Percentiles rank a stretch among this genome's conserved stretches.
These are phyloP conservation scores for Melanocharis versteri DNA, from an alignment of 2,113 vertebrate species.

Conservation along the genomic window DNA sequence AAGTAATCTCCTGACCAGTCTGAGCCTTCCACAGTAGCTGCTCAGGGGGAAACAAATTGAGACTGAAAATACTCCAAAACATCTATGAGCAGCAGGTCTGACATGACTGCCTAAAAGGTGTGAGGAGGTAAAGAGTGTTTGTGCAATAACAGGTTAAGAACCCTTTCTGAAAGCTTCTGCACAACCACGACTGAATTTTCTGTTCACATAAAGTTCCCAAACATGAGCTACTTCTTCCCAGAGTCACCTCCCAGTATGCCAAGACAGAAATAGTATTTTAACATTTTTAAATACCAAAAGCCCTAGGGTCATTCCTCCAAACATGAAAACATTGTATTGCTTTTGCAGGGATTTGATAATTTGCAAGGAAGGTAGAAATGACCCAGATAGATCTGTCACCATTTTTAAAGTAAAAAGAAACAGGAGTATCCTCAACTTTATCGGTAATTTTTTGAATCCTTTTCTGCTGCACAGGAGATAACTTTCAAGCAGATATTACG, in stretches of 20 bases:
- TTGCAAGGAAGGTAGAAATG: not conserved
- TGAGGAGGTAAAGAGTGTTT: not conserved
- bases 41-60: not conserved
- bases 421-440: not conserved
- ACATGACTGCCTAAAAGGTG: not conserved
- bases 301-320: not conserved
- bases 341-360: not conserved
- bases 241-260: not conserved
- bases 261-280: slow-evolving; percentile 11
- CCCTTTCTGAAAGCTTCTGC: not conserved
- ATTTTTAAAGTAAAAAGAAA: not conserved
- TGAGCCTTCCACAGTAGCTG: not conserved
- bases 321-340: not conserved
- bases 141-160: not conserved
- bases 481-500: not conserved
- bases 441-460: not conserved
- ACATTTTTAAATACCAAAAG: slow-evolving; percentile 15
- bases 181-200: not conserved
- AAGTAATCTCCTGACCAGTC: not conserved
- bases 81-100: not conserved
- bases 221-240: not conserved
- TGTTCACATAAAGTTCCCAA: not conserved
- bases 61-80: not conserved
- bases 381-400: not conserved
- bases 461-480: not conserved